Base-by-base conservation (phyloP, 2,888 invertebrate species). In the Pachliopta kotzebuea region DNA sequence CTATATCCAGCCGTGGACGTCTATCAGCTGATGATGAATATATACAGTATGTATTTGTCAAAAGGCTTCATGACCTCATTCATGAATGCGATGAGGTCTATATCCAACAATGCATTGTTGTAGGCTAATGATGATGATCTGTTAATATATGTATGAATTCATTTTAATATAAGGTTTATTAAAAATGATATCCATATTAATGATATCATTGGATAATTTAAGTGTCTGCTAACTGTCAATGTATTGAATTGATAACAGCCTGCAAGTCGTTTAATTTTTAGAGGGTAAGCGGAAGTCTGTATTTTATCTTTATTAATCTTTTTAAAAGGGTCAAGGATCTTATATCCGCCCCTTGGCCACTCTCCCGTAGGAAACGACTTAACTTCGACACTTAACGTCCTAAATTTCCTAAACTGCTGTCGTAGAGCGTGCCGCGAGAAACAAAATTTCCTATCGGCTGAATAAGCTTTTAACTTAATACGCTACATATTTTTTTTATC, bases 301-400 rank as follows among this genome's bases (percentile, higher is more conserved):
- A 49, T 20, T 49, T 49, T 49, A 49, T 49, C 49, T 49, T 18
- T 20, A 49, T 20, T 37, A 37, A 37, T 37, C 37, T 37, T 37
- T 37, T 37, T 37, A 37, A 37, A 54, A 37, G 57, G 63, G 58
- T 63, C 63, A 45, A 52, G 55, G 55, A 64, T 56, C 31, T 64
- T 56, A 56, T 64, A 59, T 26, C 56, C 63, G 31, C 63, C 56
- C 17, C 55, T 60, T 64, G 37, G 55, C 50, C 50, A 64, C 55
- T 60, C 63, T 60, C 63, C 54, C 23, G 63, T 21, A 60, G 63
- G 37, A 60, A 64, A 64, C 56, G 55, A 60, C 63, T 60, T 64
- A 64, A 64, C 60, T 64, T 64, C 55, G 60, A 57, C 60, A 64
- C 63, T 64, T 64, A 60, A 64, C 49, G 63, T 60, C 60, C 50